Percentiles rank a stretch among this genome's conserved stretches.
These are phyloP conservation scores for Mungos mungo DNA, from an alignment of 2,113 vertebrate species.

Conservation along the genomic window DNA sequence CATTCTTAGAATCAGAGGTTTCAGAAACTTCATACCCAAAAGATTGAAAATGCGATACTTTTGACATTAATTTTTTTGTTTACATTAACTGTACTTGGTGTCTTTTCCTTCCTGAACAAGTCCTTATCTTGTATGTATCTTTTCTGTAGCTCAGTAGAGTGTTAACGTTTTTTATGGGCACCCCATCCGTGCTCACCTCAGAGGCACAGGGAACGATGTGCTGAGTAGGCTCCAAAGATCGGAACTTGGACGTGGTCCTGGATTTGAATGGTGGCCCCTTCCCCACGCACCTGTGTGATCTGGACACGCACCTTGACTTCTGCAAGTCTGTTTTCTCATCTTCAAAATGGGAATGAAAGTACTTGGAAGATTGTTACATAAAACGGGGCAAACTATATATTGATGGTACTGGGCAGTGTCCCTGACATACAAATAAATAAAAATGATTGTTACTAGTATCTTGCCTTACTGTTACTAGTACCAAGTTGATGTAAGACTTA, in stretches of 20 bases:
- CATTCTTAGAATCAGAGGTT: slow-evolving; percentile 69
- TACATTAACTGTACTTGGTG: not conserved
- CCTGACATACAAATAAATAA: not conserved
- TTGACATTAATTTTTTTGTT: not conserved
- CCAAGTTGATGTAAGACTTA: not conserved
- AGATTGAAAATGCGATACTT: not conserved
- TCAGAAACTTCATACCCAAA: slow-evolving; percentile 49
- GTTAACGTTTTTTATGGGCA: not conserved
- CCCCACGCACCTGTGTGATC: not conserved
- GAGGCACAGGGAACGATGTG: not conserved
- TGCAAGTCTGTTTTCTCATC: not conserved
- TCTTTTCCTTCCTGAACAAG: not conserved
- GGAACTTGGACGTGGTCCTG: fast-evolving
- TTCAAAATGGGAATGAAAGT: not conserved
- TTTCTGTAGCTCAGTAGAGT: not conserved
- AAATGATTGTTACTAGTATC: not conserved
- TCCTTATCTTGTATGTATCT: not conserved
- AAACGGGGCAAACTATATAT: not conserved
- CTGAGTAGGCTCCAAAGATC: fast-evolving
- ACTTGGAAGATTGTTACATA: not conserved
- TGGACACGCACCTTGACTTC: not conserved
- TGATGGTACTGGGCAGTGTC: not conserved
- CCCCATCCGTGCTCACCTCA: not conserved
- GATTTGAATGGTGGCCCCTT: not conserved
- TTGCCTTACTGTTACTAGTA: not conserved